phyloP scores from a whole-genome alignment of 2,113 vertebrate species.

The Shinisaurus crocodilurus region DNA sequence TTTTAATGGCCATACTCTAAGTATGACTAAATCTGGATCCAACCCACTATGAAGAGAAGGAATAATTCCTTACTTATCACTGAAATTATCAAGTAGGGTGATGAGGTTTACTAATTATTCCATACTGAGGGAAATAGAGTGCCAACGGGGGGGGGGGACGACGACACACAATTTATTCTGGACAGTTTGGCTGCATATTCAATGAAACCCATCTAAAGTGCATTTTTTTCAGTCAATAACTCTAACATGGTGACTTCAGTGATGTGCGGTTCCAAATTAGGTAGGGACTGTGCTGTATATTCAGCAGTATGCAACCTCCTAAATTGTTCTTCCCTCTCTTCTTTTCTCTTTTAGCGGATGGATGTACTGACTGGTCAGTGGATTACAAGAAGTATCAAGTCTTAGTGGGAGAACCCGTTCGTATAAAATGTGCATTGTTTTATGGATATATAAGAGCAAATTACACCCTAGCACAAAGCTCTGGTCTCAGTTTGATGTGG shows the following conservation, averaged over 20 bases:
- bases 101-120: conserved; percentile 11
- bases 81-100: conserved; percentile 26
- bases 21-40: no score
- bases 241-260: conserved; percentile 1
- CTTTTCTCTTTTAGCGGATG: conserved; percentile 86
- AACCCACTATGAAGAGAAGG: not conserved
- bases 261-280: not conserved
- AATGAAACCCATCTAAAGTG: not conserved
- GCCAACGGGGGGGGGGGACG: no score
- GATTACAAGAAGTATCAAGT: conserved; percentile 99
- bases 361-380: conserved; percentile 98
- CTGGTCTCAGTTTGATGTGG: conserved; percentile 99
- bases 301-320: not conserved
- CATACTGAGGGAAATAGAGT: not conserved
- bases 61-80: conserved; percentile 20
- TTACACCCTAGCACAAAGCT: conserved; percentile 95
- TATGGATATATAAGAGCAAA: conserved; percentile 99
- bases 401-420: conserved; percentile 95
- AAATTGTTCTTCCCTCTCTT: conserved; percentile 46
- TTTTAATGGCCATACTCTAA: no score
- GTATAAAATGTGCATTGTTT: conserved; percentile 98
- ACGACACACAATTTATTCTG: not conserved
- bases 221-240: conserved; percentile 2
- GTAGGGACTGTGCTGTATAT: not conserved
- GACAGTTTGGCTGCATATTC: conserved; percentile 8